A percentile compares a stretch with the other conserved stretches of the same genome.
Conservation (phyloP, 2,888 invertebrate species). For the Flabesymbios commensalis region DNA sequence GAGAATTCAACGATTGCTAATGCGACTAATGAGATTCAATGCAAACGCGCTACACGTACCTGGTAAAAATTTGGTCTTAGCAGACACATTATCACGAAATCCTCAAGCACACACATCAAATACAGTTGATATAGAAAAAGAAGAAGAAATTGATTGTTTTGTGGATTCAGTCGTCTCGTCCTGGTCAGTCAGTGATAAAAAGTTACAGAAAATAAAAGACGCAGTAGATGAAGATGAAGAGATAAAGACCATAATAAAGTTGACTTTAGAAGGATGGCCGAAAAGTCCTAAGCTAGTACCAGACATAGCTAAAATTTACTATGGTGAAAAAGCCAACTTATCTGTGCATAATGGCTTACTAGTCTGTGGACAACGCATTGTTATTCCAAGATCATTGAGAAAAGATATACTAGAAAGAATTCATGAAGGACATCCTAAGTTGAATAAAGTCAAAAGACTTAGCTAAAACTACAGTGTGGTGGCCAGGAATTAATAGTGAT, state of each 20-base stretch:
- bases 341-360: background rate
- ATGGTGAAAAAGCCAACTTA: background rate
- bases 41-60: constrained; percentile 5
- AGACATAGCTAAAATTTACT: background rate
- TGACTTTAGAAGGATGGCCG: constrained; percentile 9
- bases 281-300: background rate
- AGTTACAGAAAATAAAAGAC: constrained; percentile 11
- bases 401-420: constrained; percentile 23
- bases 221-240: constrained; percentile 11
- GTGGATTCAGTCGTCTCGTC: background rate
- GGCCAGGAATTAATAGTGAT: constrained; percentile 24
- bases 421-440: constrained; percentile 29
- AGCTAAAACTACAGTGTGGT: constrained; percentile 26
- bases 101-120: background rate
- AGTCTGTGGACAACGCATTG: background rate
- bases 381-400: constrained; percentile 8
- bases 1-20: constrained; percentile 7
- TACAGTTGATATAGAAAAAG: constrained; percentile 6
- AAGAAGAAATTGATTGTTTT: constrained; percentile 14
- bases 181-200: constrained; percentile 12
- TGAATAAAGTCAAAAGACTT: constrained; percentile 1
- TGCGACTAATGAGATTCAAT: constrained; percentile 12
- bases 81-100: constrained; percentile 4
- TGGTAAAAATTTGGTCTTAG: constrained; percentile 3
- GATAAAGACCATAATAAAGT: constrained; percentile 7